These are phyloP conservation scores for Dicaeum eximium DNA, from an alignment of 2,113 vertebrate genomes.

Conservation along the genomic window DNA sequence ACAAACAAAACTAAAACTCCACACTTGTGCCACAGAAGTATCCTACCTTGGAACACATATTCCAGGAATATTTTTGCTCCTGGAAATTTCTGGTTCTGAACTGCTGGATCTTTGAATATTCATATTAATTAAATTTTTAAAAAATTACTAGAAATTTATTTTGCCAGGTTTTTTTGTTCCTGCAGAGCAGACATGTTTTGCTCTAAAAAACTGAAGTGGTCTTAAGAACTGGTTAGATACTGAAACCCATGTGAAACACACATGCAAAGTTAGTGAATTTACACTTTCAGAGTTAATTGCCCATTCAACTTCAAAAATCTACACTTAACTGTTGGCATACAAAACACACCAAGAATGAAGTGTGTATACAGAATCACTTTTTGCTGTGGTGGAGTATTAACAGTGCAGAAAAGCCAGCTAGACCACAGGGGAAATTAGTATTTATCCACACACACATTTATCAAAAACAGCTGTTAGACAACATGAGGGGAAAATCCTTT, in stretches of 20 bases:
- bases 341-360: neutral
- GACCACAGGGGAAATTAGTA: neutral
- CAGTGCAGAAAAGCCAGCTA: neutral
- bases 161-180: neutral
- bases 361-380: neutral
- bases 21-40: neutral
- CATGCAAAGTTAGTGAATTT: neutral
- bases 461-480: neutral
- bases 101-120: neutral
- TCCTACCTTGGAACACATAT: neutral
- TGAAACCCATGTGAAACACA: neutral
- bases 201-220: neutral
- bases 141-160: neutral
- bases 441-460: neutral
- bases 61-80: neutral
- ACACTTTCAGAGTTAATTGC: neutral
- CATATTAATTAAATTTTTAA: neutral
- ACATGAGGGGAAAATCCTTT: accelerated
- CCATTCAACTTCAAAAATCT: neutral
- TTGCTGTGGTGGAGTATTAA: neutral
- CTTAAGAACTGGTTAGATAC: neutral
- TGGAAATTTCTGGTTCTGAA: neutral
- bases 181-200: neutral
- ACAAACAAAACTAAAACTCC: neutral
- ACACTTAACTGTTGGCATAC: neutral